Percentiles rank a stretch among this genome's conserved stretches.
Conservation (phyloP, 2,113 vertebrate species). For the Chroicocephalus ridibundus region DNA sequence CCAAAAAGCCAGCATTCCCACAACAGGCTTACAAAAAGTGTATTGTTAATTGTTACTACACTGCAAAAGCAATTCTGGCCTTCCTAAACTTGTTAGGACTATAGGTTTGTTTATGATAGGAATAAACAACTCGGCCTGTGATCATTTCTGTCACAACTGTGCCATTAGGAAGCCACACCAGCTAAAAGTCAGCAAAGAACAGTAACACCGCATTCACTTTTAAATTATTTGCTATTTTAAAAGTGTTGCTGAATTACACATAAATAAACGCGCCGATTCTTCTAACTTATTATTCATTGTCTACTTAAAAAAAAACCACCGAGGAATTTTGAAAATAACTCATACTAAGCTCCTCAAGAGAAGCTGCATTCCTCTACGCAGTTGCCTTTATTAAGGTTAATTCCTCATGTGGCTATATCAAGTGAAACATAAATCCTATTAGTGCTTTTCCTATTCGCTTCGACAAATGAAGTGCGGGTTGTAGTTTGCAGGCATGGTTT, state of each 20-base stretch:
- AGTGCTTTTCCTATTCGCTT: not conserved
- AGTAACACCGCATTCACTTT: not conserved
- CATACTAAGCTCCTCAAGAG: constrained; percentile 7
- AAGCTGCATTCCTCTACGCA: not conserved
- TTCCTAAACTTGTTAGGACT: not conserved
- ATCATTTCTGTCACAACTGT: not conserved
- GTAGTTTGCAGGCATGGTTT: not conserved
- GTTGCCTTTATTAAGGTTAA: constrained; percentile 33
- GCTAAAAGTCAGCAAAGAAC: not conserved
- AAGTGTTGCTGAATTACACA: not conserved
- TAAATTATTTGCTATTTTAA: not conserved
- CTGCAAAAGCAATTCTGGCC: not conserved
- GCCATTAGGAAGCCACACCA: not conserved
- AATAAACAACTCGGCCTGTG: not conserved
- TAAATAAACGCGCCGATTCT: not conserved
- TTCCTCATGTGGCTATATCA: not conserved
- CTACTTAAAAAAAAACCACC: not conserved
- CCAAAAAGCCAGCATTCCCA: not conserved
- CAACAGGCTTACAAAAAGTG: not conserved
- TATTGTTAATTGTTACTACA: constrained; percentile 34
- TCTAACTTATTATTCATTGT: not conserved
- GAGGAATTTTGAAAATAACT: not conserved
- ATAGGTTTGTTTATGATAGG: not conserved
- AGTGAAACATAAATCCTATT: constrained; percentile 29
- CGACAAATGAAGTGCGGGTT: not conserved